Conservation (phyloP, 1,140 invertebrate species). For the Dryas iulia region DNA sequence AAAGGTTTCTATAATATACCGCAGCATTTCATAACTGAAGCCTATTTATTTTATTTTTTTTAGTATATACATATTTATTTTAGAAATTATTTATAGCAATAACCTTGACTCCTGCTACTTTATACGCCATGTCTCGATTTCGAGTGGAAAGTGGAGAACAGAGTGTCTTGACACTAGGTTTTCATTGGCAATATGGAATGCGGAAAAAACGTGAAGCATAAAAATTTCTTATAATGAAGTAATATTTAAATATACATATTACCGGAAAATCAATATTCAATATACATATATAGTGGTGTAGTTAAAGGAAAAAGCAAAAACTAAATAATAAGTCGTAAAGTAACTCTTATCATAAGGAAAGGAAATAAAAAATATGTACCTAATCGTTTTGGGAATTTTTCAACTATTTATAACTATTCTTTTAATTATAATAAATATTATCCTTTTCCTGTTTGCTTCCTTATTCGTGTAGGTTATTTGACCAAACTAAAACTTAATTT, state of each 20-base stretch:
- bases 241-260: background rate
- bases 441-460: background rate
- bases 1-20: no score
- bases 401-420: background rate
- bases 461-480: background rate
- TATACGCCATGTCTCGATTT: no score
- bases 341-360: background rate
- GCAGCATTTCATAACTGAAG: no score
- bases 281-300: background rate
- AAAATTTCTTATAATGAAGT: background rate
- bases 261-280: background rate
- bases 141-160: no score
- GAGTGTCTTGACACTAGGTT: no score
- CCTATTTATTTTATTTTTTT: no score
- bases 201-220: no score
- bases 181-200: no score
- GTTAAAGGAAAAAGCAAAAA: background rate
- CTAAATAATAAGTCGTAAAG: background rate
- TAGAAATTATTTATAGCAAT: no score
- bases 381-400: background rate
- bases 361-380: background rate
- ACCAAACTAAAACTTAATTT: background rate
- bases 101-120: no score
- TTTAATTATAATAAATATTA: background rate
- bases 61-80: no score